phyloP scores from a whole-genome alignment of 2,888 invertebrate genomes.

The Vannuccia rotundouncinata region DNA sequence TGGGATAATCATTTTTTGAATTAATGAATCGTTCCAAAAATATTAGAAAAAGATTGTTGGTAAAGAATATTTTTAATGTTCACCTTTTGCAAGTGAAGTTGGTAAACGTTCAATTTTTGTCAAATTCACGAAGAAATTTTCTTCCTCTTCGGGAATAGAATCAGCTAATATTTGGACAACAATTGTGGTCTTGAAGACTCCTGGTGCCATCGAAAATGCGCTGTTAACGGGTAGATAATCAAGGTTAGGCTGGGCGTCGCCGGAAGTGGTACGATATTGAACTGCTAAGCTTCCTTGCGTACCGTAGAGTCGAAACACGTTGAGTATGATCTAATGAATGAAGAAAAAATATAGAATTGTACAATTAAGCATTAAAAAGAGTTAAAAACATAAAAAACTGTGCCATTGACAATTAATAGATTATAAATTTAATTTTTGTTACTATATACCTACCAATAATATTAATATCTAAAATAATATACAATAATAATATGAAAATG shows the following conservation, averaged over 20 bases:
- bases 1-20: no score
- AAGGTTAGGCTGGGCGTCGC: constrained; percentile 44
- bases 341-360: background rate
- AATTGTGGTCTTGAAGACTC: constrained; percentile 36
- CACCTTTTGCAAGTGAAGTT: constrained; percentile 45
- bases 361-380: background rate
- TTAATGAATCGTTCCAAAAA: no score
- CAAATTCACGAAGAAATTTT: constrained; percentile 48
- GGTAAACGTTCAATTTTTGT: constrained; percentile 47
- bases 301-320: constrained; percentile 48
- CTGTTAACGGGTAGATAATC: constrained; percentile 42
- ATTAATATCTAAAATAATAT: no score
- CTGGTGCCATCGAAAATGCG: constrained; percentile 45
- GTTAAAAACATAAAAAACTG: no score
- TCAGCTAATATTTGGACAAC: constrained; percentile 47
- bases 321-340: constrained; percentile 45
- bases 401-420: no score
- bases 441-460: no score
- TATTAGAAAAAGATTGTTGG: no score
- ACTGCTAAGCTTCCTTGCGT: constrained; percentile 47
- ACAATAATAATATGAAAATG: no score
- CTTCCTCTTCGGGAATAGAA: constrained; percentile 48
- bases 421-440: no score
- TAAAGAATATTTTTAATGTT: no score
- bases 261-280: constrained; percentile 44